A percentile compares a stretch with the other conserved stretches of the same genome.
phyloP scores from a whole-genome alignment of 2,797 vertebrate genomes.

The Melanotaenia boesemani region DNA sequence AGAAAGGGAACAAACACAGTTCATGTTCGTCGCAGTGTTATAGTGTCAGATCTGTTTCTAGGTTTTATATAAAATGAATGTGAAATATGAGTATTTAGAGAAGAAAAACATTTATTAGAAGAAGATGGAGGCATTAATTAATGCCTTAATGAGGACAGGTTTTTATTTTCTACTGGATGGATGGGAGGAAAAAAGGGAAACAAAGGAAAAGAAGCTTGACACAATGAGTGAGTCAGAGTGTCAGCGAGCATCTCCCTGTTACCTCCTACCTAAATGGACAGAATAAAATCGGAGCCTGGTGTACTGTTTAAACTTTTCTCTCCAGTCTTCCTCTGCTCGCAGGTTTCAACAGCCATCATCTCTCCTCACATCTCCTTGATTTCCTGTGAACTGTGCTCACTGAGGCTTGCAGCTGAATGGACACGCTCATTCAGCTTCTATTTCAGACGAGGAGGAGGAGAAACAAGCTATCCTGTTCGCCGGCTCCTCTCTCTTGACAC shows the following conservation, averaged over 20 bases:
- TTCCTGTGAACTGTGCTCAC: conserved; percentile 37
- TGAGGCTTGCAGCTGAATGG: conserved; percentile 42
- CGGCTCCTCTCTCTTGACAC: conserved; percentile 1
- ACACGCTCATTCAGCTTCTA: conserved; percentile 39
- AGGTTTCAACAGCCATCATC: conserved; percentile 13
- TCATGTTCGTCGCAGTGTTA: no score
- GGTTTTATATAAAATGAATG: no score
- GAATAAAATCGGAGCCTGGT: conserved; percentile 52
- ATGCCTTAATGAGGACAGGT: background rate
- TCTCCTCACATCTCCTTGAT: conserved; percentile 12
- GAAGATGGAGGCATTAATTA: background rate
- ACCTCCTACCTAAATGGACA: conserved; percentile 35
- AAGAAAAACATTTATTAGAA: no score
- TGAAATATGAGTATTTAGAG: no score
- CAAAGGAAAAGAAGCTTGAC: background rate
- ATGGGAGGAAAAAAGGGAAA: conserved; percentile 9
- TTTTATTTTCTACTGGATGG: conserved; percentile 1
- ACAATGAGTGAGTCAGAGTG: background rate
- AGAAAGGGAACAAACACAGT: no score
- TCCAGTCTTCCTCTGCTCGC: background rate
- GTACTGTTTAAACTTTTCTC: conserved; percentile 18
- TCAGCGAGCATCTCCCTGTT: conserved; percentile 23
- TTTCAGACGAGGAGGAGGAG: conserved; percentile 34
- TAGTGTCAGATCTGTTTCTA: no score
- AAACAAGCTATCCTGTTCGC: conserved; percentile 23